phyloP scores from a whole-genome alignment of 2,113 vertebrate genomes.

The Pandion haliaetus region DNA sequence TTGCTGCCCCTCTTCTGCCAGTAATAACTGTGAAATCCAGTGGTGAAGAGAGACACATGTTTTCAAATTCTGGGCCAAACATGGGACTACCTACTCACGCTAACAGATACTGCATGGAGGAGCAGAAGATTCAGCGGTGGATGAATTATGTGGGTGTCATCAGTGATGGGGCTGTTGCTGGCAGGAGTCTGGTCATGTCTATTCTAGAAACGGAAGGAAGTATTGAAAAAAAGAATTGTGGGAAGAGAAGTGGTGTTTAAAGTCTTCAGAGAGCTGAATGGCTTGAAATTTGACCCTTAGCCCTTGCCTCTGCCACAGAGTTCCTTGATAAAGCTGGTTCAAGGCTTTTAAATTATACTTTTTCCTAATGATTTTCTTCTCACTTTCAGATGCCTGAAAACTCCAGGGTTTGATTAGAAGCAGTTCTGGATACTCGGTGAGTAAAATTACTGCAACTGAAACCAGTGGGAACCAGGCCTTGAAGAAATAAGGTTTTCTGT shows the following conservation, averaged over 20 bases:
- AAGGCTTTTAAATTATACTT: neutral
- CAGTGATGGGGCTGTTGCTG: neutral
- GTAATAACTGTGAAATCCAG: slow-evolving; percentile 5
- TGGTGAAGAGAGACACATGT: neutral
- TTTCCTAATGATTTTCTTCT: neutral
- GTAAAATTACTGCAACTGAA: neutral
- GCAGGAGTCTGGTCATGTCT: neutral
- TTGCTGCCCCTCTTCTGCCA: neutral
- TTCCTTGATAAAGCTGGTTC: neutral
- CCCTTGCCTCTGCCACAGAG: neutral
- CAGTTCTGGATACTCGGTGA: neutral
- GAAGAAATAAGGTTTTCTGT: neutral
- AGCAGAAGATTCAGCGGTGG: neutral
- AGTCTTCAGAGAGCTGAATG: neutral
- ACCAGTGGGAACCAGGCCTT: neutral
- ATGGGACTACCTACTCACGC: neutral
- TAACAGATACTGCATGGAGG: neutral
- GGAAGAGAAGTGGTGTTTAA: neutral
- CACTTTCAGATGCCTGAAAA: neutral
- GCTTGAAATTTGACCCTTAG: neutral
- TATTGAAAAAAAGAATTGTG: neutral
- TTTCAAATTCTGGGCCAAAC: neutral
- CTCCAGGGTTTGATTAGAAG: neutral
- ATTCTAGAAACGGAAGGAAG: neutral
- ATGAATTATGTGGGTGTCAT: neutral